Evolutionary conservation across 2,113 vertebrate genomes (phyloP), one percentile per base, ranked within the genome.

Genomic region (Silurus meridionalis): DNA sequence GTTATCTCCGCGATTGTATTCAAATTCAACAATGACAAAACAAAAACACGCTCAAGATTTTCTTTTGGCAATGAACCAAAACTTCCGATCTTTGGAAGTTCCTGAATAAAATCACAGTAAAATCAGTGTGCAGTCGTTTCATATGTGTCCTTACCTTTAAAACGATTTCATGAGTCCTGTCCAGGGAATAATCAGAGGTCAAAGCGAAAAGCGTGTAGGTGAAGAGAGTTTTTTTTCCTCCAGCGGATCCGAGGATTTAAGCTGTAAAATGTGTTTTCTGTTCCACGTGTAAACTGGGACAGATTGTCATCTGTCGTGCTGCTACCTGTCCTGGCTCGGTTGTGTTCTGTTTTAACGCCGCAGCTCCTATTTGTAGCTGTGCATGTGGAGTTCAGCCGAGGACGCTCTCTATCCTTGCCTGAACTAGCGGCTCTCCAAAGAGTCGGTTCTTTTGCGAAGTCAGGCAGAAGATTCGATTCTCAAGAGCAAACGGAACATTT

Each of bases 301-400:
- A 23, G 19, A 58, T 53, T 74, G 80, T 74, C 83, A 90, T 83
- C 83, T 48, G 58, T 46, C 52, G 7, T 57, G 67, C 86, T 83
- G 82, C 53, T 58, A 72, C 82, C 71, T 79, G 75, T 69, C 25
- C 87, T 63, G 80, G 79, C 85, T 91, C 88, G 80, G 89, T 85
- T 93, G 87, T 90, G 94, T 89, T 93, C 90, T 88, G 92, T 91
- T 91, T 91, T 88, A 92, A 90, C 80, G 90, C 67, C 85, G 90
- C 94, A 91, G 90, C 92, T 91, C 89, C 89, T 95, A 94, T 94
- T 94, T 94, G 94, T 94, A 94, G 93, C 89, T 87, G 86, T 86
- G 78, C 64, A 37, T 23, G 84, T 60, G 6, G 91, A 92, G 94
- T 96, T 96, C 95, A 95, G 90, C 46, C 86, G 90, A 88, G 95